These are phyloP conservation scores for Cephonodes hylas DNA, from an alignment of 2,888 invertebrate genomes.

Conservation along the genomic window DNA sequence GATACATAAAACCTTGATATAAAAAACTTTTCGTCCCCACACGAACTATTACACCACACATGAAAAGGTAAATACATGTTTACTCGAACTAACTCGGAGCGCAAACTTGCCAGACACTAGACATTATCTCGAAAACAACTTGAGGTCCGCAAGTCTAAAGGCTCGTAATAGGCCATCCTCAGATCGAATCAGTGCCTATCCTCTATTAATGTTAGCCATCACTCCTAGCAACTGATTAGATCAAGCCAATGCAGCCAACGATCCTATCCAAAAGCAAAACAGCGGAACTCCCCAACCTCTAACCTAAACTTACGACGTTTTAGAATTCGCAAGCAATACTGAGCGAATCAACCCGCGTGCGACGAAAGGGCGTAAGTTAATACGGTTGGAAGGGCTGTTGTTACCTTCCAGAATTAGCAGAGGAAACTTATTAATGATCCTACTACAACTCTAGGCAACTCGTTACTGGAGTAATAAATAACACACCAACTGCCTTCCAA, in stretches of 20 bases:
- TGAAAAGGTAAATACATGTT: constrained; percentile 5
- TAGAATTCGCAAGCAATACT: constrained; percentile 20
- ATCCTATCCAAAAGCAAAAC: constrained; percentile 26
- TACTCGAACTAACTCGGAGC: not conserved
- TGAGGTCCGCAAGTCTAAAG: constrained; percentile 14
- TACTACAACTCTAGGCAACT: constrained; percentile 59
- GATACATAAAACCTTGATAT: not conserved
- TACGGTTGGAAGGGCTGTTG: constrained; percentile 33
- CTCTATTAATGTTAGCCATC: constrained; percentile 63
- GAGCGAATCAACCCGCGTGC: constrained; percentile 24
- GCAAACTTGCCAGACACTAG: not conserved
- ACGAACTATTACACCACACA: not conserved
- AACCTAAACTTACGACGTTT: constrained; percentile 39
- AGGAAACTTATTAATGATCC: constrained; percentile 64
- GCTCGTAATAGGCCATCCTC: constrained; percentile 44
- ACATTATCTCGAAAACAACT: constrained; percentile 17
- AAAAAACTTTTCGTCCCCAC: not conserved
- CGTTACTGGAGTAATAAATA: constrained; percentile 66
- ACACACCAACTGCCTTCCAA: constrained; percentile 47
- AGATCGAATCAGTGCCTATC: constrained; percentile 57
- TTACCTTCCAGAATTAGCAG: constrained; percentile 40
- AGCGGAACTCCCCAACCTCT: constrained; percentile 28
- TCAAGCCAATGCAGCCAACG: constrained; percentile 44
- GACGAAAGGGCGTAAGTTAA: constrained; percentile 37
- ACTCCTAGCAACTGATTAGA: constrained; percentile 63